Conservation (phyloP, 1,140 invertebrate genomes). For the Nomia melanderi region DNA sequence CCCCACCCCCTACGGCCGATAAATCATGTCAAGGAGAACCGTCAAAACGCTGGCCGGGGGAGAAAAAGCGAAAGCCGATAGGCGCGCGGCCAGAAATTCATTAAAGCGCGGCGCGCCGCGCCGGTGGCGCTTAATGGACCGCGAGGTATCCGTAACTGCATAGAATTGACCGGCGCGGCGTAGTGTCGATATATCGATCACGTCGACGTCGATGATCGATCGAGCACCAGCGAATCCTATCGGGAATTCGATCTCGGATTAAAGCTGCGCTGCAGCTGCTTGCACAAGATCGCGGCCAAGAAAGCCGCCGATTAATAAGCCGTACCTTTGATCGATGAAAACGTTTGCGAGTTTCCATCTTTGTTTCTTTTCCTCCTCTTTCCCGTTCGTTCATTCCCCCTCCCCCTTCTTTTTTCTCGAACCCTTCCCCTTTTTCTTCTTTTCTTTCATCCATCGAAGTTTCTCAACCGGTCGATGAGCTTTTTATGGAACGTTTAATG, state of each 20-base stretch:
- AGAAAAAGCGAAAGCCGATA: conserved; percentile 41
- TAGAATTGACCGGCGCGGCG: conserved; percentile 33
- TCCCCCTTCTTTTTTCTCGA: neutral
- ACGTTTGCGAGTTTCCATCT: conserved; percentile 28
- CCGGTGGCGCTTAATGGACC: conserved; percentile 47
- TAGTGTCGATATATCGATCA: conserved; percentile 56
- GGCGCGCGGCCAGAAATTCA: conserved; percentile 35
- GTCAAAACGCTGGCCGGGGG: conserved; percentile 21
- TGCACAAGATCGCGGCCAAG: conserved; percentile 47
- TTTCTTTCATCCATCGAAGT: too few species aligned
- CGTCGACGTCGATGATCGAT: conserved; percentile 66
- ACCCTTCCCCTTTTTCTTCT: neutral
- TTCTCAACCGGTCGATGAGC: too few species aligned
- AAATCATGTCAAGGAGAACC: conserved; percentile 51
- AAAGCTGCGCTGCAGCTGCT: conserved; percentile 49
- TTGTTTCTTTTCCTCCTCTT: neutral
- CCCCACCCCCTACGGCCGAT: conserved; percentile 19
- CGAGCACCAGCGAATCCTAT: conserved; percentile 63
- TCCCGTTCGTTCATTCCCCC: too few species aligned
- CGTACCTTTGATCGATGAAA: conserved; percentile 41
- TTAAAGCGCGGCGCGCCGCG: conserved; percentile 25
- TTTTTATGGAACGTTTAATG: too few species aligned
- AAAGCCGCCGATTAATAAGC: conserved; percentile 49
- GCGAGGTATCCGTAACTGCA: conserved; percentile 33
- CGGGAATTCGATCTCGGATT: conserved; percentile 65